Evolutionary conservation across 2,888 invertebrate species (phyloP).

Genomic region (Harmothoe impar): DNA sequence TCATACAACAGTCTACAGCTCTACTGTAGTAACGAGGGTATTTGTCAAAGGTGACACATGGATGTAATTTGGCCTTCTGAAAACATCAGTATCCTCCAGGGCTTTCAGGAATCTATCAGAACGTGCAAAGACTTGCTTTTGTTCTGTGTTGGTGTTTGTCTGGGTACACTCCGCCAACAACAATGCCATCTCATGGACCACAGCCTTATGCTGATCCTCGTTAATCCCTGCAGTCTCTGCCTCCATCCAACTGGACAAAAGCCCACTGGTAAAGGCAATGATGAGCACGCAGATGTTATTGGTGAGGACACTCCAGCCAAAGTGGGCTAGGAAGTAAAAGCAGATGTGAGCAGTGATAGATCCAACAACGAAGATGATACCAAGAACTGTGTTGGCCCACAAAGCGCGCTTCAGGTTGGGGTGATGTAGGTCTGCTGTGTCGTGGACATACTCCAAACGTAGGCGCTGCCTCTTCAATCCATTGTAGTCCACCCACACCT

Average conservation of each 20-base stretch:
- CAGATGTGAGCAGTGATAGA: neutral
- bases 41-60: neutral
- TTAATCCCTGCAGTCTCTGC: neutral
- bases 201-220: slow-evolving; percentile 64
- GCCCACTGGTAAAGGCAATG: neutral
- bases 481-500: slow-evolving; percentile 41
- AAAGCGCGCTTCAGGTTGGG: neutral
- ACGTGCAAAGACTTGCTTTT: neutral
- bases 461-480: neutral
- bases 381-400: neutral
- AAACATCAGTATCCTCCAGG: slow-evolving; percentile 45
- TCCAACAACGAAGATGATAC: neutral
- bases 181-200: slow-evolving; percentile 57
- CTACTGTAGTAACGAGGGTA: slow-evolving; percentile 11
- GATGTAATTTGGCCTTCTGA: slow-evolving; percentile 57
- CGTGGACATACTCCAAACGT: slow-evolving; percentile 25
- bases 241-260: neutral
- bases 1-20: slow-evolving; percentile 25
- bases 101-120: slow-evolving; percentile 44
- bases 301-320: slow-evolving; percentile 66
- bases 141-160: neutral
- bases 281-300: slow-evolving; percentile 62
- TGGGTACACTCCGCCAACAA: slow-evolving; percentile 45
- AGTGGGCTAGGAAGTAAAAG: slow-evolving; percentile 41
- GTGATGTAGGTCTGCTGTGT: neutral